These are phyloP conservation scores for Fabriciana adippe DNA, from an alignment of 2,888 invertebrate species.

Conservation along the genomic window DNA sequence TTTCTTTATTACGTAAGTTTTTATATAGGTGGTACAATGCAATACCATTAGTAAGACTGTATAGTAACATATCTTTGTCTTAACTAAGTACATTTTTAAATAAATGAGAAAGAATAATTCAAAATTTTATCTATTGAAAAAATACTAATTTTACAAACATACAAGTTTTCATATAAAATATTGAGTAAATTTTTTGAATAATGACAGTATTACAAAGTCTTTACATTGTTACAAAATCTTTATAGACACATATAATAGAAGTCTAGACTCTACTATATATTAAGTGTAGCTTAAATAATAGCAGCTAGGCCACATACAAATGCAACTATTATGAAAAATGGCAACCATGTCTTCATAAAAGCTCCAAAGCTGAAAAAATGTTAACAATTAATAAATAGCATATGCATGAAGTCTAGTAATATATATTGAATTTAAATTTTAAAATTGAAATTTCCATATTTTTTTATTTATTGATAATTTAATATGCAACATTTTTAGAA, in stretches of 20 bases:
- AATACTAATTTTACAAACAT: not conserved
- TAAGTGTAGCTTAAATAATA: conserved; percentile 51
- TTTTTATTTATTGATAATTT: not conserved
- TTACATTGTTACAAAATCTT: conserved; percentile 15
- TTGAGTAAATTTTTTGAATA: not conserved
- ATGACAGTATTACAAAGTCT: conserved; percentile 12
- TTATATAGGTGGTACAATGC: too few species aligned
- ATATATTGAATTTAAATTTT: not conserved
- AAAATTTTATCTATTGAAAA: too few species aligned
- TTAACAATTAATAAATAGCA: not conserved
- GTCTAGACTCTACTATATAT: not conserved
- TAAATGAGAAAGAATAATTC: too few species aligned
- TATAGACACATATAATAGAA: conserved; percentile 7
- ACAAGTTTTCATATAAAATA: conserved; percentile 4
- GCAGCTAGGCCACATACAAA: conserved; percentile 64
- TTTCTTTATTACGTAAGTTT: not conserved
- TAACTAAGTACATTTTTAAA: too few species aligned
- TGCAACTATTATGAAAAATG: conserved; percentile 84
- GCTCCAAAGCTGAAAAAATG: conserved; percentile 80
- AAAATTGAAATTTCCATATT: not conserved
- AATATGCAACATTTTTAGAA: not conserved
- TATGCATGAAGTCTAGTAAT: not conserved
- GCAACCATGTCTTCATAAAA: conserved; percentile 92
- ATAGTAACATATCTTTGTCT: too few species aligned
- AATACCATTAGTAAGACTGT: too few species aligned